Base-by-base conservation (phyloP, 2,888 invertebrate genomes). In the Stenoptilia bipunctidactyla region DNA sequence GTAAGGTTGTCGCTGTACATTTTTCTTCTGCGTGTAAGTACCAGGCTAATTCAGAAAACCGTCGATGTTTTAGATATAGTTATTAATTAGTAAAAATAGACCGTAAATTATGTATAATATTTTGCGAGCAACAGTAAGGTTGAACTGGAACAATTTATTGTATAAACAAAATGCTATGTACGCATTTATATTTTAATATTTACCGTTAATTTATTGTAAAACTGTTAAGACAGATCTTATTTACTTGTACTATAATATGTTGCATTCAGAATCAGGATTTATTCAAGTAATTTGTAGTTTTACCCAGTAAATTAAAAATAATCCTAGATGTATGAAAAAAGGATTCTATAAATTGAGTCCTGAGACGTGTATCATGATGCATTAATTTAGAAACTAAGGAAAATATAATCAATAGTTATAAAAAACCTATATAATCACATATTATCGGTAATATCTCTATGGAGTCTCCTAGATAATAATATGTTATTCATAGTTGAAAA, bases 71-170 rank as follows among this genome's bases (percentile, higher is more conserved):
- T 45, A 41, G 38, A 42, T 43, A 41, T 44, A 43, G 42, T 47
- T 20, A 41, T 43, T 41, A 44, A 40, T 40, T 42, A 43, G 39
- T 25, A n/a, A 10, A 27, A 13, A 14, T 30, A 39, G 33, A 13
- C 30, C 33, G 38, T 40, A 40, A 39, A 40, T 20, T 15, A 15
- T 6, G 15, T 34, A 20, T 15, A 10, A 39, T 13, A 35, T 35
- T 34, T 34, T 47, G 50, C 50, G 58, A 55, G 47, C 51, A 63
- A 65, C 67, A 67, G 56, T 58, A 67, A 64, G 82, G 82, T 83
- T 83, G 82, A 82, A 47, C 79, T 72, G 83, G 83, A 82, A 80
- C 83, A 83, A 82, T 61, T 66, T 64, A 54, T 45, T 47, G 47
- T 52, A 40, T 35, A 42, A 39, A 30, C 12, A 30, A 30, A 30